A percentile compares a stretch with the other conserved stretches of the same genome.
Conservation (phyloP, 2,888 invertebrate species). For the Danaus chrysippus region DNA sequence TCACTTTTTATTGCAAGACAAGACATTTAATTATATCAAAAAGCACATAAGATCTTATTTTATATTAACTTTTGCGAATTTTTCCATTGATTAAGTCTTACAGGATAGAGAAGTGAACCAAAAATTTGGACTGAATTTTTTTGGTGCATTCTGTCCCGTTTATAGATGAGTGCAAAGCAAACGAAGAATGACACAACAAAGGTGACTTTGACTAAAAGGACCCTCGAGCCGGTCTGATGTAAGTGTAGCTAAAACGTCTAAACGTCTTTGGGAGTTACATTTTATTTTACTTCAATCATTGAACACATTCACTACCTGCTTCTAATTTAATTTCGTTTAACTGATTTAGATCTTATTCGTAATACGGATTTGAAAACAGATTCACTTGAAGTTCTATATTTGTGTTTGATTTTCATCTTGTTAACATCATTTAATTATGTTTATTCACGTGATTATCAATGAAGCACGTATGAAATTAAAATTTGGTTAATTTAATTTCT, state of each 20-base stretch:
- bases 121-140: too few relatives aligned
- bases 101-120: too few relatives aligned
- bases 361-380: background rate
- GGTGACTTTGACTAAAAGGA: background rate
- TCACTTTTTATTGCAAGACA: too few relatives aligned
- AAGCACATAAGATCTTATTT: too few relatives aligned
- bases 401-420: background rate
- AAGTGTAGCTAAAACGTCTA: background rate
- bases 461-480: too few relatives aligned
- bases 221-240: background rate
- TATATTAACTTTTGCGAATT: too few relatives aligned
- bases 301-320: background rate
- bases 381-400: background rate
- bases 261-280: background rate
- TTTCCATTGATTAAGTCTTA: too few relatives aligned
- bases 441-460: too few relatives aligned
- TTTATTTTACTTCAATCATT: slow-evolving; percentile 3
- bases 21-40: too few relatives aligned
- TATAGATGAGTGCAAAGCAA: background rate
- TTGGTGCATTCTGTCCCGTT: background rate
- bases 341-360: background rate
- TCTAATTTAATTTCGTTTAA: background rate
- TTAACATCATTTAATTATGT: background rate
- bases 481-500: too few relatives aligned
- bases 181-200: background rate